phyloP scores from a whole-genome alignment of 2,797 vertebrate species.

The Anguilla anguilla region DNA sequence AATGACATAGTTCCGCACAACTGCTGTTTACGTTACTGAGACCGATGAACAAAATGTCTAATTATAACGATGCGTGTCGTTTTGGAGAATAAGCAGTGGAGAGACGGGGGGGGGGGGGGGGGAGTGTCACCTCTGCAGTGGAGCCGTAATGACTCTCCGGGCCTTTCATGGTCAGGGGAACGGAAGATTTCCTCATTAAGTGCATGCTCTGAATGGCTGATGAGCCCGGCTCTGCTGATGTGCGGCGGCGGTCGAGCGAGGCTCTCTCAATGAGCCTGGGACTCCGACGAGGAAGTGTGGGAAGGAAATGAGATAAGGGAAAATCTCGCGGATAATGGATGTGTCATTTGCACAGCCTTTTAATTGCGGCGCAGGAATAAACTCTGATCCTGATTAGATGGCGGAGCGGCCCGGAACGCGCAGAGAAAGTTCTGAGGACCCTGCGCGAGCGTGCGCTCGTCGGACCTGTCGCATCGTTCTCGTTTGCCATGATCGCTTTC shows the following conservation, averaged over 20 bases:
- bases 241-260: constrained; percentile 53
- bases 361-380: constrained; percentile 16
- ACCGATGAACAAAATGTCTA: constrained; percentile 65
- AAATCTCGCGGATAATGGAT: constrained; percentile 62
- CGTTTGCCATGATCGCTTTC: background rate
- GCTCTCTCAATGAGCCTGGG: constrained; percentile 60
- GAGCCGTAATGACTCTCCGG: constrained; percentile 71
- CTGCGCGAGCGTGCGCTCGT: too few relatives aligned
- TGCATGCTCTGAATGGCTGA: constrained; percentile 62
- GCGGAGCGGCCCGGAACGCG: background rate
- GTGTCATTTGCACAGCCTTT: constrained; percentile 53
- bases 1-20: constrained; percentile 49
- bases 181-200: constrained; percentile 77
- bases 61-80: constrained; percentile 68
- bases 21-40: constrained; percentile 61
- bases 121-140: constrained; percentile 60
- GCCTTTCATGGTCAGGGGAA: constrained; percentile 67
- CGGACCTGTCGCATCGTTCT: background rate
- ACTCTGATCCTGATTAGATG: constrained; percentile 54
- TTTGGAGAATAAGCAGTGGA: constrained; percentile 58
- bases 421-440: background rate
- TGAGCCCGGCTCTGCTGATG: constrained; percentile 58
- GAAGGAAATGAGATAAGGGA: constrained; percentile 53
- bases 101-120: constrained; percentile 58
- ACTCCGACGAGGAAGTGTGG: constrained; percentile 43